Conservation (phyloP, 2,888 invertebrate genomes). For the Drosophila barbarae region DNA sequence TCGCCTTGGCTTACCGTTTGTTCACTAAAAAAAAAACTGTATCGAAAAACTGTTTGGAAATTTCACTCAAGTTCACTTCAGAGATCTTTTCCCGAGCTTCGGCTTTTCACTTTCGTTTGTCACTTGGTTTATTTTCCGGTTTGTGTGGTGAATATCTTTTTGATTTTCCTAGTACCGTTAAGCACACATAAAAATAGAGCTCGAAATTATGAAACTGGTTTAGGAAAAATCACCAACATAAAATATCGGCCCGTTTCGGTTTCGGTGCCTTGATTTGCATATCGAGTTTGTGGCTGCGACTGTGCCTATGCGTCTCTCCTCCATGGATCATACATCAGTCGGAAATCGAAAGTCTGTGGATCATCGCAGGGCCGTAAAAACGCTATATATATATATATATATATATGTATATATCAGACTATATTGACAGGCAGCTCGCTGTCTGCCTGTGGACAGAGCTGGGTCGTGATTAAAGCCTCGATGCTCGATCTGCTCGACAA, state of each 20-base stretch:
- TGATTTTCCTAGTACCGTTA: slow-evolving; percentile 60
- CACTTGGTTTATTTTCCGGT: slow-evolving; percentile 38
- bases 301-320: neutral
- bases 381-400: neutral
- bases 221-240: slow-evolving; percentile 45
- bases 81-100: neutral
- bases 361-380: neutral
- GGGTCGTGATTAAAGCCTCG: slow-evolving; percentile 49
- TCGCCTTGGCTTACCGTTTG: slow-evolving; percentile 27
- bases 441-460: slow-evolving; percentile 36
- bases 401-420: neutral
- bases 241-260: slow-evolving; percentile 24
- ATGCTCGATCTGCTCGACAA: slow-evolving; percentile 44
- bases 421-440: slow-evolving; percentile 13
- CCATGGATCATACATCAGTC: slow-evolving; percentile 3
- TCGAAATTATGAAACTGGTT: slow-evolving; percentile 50
- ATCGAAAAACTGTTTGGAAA: slow-evolving; percentile 2
- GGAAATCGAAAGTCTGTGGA: slow-evolving; percentile 50
- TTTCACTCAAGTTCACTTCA: slow-evolving; percentile 9
- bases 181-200: slow-evolving; percentile 9
- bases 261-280: slow-evolving; percentile 54
- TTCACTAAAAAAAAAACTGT: slow-evolving; percentile 13
- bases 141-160: slow-evolving; percentile 28
- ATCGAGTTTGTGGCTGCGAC: slow-evolving; percentile 36
- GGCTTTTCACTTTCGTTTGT: slow-evolving; percentile 40